Evolutionary conservation across 2,797 vertebrate genomes (phyloP).

Genomic region (Falco peregrinus): DNA sequence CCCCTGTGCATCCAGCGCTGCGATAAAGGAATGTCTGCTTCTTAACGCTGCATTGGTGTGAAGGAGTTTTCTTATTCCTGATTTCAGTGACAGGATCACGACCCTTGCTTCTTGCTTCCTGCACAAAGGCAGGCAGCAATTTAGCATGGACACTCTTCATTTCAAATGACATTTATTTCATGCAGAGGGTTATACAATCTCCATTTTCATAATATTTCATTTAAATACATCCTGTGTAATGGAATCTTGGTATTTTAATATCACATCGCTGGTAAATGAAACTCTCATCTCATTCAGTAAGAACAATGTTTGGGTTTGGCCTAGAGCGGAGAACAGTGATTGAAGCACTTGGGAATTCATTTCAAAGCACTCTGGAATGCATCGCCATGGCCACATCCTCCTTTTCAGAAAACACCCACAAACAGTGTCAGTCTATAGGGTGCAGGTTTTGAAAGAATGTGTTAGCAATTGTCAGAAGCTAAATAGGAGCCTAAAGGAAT

Average conservation of each 20-base stretch:
- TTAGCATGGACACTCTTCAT: background rate
- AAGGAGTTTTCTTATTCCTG: too few species aligned
- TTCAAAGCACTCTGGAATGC: slow-evolving; percentile 38
- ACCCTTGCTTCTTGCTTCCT: background rate
- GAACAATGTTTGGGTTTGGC: slow-evolving; percentile 45
- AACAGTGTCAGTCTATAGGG: background rate
- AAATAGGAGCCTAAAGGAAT: slow-evolving; percentile 43
- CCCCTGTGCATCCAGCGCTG: too few species aligned
- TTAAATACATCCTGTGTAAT: background rate
- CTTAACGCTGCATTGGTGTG: too few species aligned
- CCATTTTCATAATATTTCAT: background rate
- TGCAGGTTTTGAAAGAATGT: background rate
- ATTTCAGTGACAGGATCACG: background rate
- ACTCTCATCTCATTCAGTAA: background rate
- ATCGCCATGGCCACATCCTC: background rate
- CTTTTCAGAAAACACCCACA: background rate
- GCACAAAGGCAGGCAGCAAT: background rate
- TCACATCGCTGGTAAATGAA: background rate
- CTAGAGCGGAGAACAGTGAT: background rate
- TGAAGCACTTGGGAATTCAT: slow-evolving; percentile 38
- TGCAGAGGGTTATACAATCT: background rate
- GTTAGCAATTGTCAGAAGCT: background rate
- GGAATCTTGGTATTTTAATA: slow-evolving; percentile 16
- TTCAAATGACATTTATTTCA: background rate
- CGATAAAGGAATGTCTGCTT: too few species aligned